Evolutionary conservation across 2,797 vertebrate genomes (phyloP).

Genomic region (Acrocephalus scirpaceus): DNA sequence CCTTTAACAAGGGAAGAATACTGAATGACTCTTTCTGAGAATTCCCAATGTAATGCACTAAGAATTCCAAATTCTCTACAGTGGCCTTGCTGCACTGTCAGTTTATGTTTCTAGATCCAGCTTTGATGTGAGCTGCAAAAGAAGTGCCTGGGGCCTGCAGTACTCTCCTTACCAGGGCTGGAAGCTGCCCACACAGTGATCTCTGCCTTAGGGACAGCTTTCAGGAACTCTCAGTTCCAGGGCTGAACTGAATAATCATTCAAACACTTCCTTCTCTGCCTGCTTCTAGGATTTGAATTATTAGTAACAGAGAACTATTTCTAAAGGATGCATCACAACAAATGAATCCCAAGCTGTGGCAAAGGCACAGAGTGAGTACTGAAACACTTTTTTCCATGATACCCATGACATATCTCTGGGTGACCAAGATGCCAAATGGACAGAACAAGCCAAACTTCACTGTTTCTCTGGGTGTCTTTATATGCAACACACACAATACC

Average conservation of each 20-base stretch:
- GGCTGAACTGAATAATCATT: neutral
- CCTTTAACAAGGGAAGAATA: neutral
- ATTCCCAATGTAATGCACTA: neutral
- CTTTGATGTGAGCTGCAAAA: neutral
- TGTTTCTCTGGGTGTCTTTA: neutral
- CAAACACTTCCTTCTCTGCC: neutral
- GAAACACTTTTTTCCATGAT: neutral
- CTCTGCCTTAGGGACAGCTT: neutral
- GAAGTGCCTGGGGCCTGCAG: neutral
- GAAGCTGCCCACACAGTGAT: neutral
- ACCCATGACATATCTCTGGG: neutral
- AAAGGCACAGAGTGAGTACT: neutral
- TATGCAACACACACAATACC: neutral
- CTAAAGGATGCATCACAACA: neutral
- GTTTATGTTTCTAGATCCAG: neutral
- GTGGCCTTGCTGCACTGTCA: neutral
- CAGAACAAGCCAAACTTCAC: neutral
- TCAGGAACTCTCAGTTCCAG: neutral
- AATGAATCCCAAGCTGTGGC: neutral
- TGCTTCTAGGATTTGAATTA: neutral
- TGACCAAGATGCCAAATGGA: neutral
- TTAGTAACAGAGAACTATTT: neutral
- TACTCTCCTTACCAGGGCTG: neutral
- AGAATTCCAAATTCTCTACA: neutral
- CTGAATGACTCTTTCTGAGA: neutral